Conservation (phyloP, 1,140 invertebrate species). For the Zeugodacus cucurbitae region DNA sequence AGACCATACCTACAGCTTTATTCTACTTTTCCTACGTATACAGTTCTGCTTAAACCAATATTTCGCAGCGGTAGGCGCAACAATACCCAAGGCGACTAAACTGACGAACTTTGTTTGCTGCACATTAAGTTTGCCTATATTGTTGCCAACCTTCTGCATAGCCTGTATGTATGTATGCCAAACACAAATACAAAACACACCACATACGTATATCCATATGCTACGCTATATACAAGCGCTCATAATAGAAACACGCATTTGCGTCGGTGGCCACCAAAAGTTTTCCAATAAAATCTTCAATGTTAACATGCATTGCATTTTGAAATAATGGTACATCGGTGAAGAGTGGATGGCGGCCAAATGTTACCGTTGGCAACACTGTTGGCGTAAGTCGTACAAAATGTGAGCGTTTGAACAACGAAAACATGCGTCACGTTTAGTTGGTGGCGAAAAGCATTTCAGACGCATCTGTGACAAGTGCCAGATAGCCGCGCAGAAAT, state of each 20-base stretch:
- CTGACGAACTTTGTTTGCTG: neutral
- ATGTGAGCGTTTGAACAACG: neutral
- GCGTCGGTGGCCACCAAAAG: neutral
- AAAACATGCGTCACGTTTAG: neutral
- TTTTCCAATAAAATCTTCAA: constrained; percentile 30
- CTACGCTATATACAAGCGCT: neutral
- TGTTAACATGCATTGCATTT: neutral
- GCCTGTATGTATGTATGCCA: neutral
- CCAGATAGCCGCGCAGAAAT: too few relatives aligned
- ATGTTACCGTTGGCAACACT: neutral
- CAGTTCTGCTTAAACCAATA: neutral
- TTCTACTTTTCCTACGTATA: neutral
- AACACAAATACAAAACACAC: too few relatives aligned
- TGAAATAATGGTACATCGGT: too few relatives aligned
- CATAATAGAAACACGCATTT: neutral
- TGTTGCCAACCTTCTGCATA: neutral
- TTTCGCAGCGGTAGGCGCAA: neutral
- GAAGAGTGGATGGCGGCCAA: neutral
- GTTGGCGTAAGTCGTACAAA: neutral
- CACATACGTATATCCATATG: too few relatives aligned
- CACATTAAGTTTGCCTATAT: too few relatives aligned
- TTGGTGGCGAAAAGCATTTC: neutral
- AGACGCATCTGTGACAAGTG: neutral
- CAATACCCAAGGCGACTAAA: neutral
- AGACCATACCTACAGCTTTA: neutral